These are phyloP conservation scores for Microplitis demolitor DNA, from an alignment of 1,140 invertebrate genomes.

Conservation along the genomic window DNA sequence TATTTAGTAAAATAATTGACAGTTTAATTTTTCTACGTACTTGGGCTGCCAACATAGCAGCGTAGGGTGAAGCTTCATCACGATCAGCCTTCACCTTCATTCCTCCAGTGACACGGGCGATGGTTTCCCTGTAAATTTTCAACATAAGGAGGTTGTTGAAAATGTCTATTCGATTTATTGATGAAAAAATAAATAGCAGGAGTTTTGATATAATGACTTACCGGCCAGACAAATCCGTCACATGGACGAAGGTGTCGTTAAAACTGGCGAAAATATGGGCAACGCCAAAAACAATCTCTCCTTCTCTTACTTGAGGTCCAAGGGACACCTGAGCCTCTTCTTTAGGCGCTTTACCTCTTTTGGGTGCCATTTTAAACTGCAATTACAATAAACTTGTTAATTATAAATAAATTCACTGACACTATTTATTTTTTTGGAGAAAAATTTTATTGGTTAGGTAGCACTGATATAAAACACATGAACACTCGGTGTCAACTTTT, in stretches of 20 bases:
- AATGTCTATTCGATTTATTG: not conserved
- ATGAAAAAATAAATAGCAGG: not conserved
- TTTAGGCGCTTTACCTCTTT: constrained; percentile 95
- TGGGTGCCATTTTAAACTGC: constrained; percentile 82
- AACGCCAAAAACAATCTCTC: constrained; percentile 97
- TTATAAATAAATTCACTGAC: not conserved
- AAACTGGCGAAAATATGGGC: constrained; percentile 99
- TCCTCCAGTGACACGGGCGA: constrained; percentile 96
- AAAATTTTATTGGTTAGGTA: not conserved
- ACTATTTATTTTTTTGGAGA: not conserved
- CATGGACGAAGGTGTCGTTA: constrained; percentile 99
- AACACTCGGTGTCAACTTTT: not conserved
- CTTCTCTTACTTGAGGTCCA: constrained; percentile 95
- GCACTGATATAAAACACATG: not conserved
- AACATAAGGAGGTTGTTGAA: not conserved
- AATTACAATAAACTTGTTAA: constrained; percentile 16
- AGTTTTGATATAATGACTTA: constrained; percentile 49
- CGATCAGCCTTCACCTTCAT: constrained; percentile 99
- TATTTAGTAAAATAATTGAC: not conserved
- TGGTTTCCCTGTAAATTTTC: constrained; percentile 84
- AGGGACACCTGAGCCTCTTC: constrained; percentile 96
- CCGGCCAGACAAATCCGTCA: constrained; percentile 97
- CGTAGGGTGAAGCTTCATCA: constrained; percentile 99
- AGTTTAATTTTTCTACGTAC: constrained; percentile 57
- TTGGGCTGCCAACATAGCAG: constrained; percentile 99